These are phyloP conservation scores for Zophobas atratus DNA, from an alignment of 1,140 invertebrate genomes.

Conservation along the genomic window DNA sequence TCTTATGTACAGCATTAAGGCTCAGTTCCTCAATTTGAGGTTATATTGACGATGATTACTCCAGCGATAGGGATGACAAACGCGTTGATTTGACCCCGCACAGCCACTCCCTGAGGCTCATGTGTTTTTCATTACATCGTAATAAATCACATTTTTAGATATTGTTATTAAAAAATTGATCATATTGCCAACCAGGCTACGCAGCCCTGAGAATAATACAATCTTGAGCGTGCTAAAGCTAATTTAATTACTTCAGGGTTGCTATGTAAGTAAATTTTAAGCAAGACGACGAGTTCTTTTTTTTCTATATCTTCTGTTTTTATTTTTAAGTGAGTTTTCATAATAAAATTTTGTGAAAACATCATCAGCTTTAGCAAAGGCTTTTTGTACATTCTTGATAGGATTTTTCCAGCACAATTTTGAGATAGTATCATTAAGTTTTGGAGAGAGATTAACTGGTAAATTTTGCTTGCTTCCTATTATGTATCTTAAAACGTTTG, in stretches of 20 bases:
- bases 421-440: no score
- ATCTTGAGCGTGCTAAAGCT: constrained; percentile 1
- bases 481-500: no score
- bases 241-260: constrained; percentile 5
- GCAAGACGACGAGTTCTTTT: no score
- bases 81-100: constrained; percentile 19
- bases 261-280: no score
- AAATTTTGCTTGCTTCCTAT: no score
- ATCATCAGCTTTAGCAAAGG: no score
- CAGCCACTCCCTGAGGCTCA: constrained; percentile 3
- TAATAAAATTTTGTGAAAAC: no score
- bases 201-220: constrained; percentile 7
- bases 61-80: constrained; percentile 36
- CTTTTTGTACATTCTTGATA: no score
- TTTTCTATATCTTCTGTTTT: no score
- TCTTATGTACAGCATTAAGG: constrained; percentile 30
- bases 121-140: constrained; percentile 20
- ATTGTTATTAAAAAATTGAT: constrained; percentile 24
- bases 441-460: no score
- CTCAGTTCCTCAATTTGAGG: constrained; percentile 27
- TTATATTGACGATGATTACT: constrained; percentile 36
- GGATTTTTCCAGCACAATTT: no score
- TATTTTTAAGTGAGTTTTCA: no score
- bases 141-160: constrained; percentile 27
- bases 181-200: background rate